Conservation (phyloP, 1,140 invertebrate species). For the Zeugodacus cucurbitae region DNA sequence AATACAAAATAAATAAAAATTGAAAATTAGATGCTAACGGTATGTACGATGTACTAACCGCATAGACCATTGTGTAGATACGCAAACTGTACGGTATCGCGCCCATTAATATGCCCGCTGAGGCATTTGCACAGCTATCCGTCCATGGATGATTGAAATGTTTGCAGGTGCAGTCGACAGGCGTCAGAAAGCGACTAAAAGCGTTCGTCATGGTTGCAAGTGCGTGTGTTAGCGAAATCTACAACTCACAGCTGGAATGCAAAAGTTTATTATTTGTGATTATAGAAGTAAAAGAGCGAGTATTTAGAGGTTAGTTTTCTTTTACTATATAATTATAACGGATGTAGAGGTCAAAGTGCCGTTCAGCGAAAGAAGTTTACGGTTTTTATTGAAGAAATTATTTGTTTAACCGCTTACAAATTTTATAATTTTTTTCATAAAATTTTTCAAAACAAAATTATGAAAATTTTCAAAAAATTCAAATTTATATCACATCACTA, state of each 20-base stretch:
- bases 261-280: not conserved
- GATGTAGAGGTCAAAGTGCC: no score
- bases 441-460: no score
- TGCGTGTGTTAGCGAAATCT: not conserved
- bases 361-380: no score
- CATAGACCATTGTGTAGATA: constrained; percentile 81
- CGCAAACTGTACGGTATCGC: constrained; percentile 76
- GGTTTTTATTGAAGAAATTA: no score
- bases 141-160: constrained; percentile 85
- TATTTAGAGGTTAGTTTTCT: no score
- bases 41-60: constrained; percentile 69
- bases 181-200: constrained; percentile 73
- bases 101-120: constrained; percentile 73
- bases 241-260: constrained; percentile 34
- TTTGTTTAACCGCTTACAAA: no score
- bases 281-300: not conserved
- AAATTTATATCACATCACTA: no score
- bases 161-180: constrained; percentile 69
- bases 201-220: constrained; percentile 70
- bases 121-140: constrained; percentile 75
- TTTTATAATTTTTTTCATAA: no score
- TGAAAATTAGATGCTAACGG: not conserved
- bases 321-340: no score
- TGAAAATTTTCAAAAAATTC: no score
- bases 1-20: not conserved